Evolutionary conservation across 2,797 vertebrate species (phyloP).

Genomic region (Takifugu rubripes): DNA sequence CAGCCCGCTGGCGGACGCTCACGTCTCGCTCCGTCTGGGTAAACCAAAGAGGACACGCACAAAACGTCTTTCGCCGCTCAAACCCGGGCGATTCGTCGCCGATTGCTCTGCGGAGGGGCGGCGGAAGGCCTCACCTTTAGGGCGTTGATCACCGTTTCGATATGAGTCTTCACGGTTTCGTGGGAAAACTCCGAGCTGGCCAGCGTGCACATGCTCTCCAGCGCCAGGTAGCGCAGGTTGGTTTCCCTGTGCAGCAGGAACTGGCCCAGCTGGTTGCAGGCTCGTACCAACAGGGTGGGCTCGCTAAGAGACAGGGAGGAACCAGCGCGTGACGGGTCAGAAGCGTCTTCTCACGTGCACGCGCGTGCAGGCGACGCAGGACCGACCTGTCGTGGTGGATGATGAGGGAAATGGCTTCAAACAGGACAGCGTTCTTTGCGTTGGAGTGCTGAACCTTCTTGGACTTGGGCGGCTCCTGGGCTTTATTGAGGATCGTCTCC

Average conservation of each 20-base stretch:
- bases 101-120: no score
- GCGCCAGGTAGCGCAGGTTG: constrained; percentile 86
- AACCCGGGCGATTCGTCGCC: no score
- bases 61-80: no score
- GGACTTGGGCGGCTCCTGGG: constrained; percentile 94
- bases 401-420: constrained; percentile 94
- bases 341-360: no score
- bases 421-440: constrained; percentile 93
- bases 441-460: constrained; percentile 98
- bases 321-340: background rate
- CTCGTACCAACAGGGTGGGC: constrained; percentile 86
- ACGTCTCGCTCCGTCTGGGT: constrained; percentile 88
- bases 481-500: constrained; percentile 95
- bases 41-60: no score
- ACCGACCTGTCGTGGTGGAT: constrained; percentile 94
- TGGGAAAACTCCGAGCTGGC: constrained; percentile 92
- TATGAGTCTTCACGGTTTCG: constrained; percentile 88
- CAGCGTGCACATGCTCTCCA: constrained; percentile 92
- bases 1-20: constrained; percentile 87
- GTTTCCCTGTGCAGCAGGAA: constrained; percentile 90
- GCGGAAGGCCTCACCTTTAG: constrained; percentile 76
- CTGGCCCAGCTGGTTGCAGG: constrained; percentile 90
- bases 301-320: constrained; percentile 67
- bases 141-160: constrained; percentile 87
- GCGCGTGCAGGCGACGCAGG: background rate